Evolutionary conservation across 23 tunicate species (phyloP), one percentile per base, ranked within the genome.

Genomic region (Diplosoma virens): DNA sequence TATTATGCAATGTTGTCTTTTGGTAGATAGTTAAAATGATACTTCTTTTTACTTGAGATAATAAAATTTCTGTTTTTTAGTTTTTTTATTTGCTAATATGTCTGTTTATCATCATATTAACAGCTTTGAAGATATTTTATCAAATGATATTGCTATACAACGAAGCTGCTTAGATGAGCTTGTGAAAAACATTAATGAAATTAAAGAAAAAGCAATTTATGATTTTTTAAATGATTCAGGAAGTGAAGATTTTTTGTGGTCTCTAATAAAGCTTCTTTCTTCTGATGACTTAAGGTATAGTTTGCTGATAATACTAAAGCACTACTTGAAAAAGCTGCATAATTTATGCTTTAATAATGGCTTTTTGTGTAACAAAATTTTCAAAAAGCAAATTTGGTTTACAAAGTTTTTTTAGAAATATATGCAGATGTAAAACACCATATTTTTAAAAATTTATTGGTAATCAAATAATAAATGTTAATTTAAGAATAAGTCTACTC

Each of bases 181-280:
- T 16, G 96, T 83, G 59, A 81, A 89, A n/a, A 71, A 89, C 22
- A 64, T 89, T 0, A 83, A 89, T 67, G 82, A 63, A 47, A 60
- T 50, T n/a, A 89, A 89, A 78, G 96, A 89, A 60, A 67, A 77
- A 78, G 78, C 96, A 26, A 78, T 83, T 32, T 73, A 70, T 25
- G 52, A 63, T 9, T 82, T 82, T 60, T 68, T 89, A 5, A 63
- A 75, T 9, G 64, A 82, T 65, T 82, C 84, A 35, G 88, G 88
- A 25, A 82, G 96, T 58, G 88, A 89, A 65, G 96, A 89, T 72
- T 82, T 82, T 72, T 35, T 89, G 37, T 89, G 96, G 96, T 69
- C 88, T 3, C 73, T 89, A 32, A 67, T 87, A 1, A 29, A 37
- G 2, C 75, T 87, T 58, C 83, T 87, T 16, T 87, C 87, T 75